Conservation (phyloP, 2,888 invertebrate genomes). For the Serrognathus titanus region DNA sequence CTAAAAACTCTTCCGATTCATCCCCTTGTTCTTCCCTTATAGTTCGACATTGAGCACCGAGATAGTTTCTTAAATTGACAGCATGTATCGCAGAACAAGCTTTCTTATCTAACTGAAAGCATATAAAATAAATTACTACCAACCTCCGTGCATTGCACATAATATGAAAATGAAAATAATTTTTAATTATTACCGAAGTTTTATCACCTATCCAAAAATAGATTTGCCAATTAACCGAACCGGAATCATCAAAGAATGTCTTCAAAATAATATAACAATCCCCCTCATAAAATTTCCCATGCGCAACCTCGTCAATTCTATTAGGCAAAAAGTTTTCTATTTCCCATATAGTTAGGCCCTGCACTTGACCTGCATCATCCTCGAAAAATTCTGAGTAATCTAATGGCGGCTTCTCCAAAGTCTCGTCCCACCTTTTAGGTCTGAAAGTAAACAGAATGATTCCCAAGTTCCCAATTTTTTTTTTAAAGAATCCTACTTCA, state of each 20-base stretch:
- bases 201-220: conserved; percentile 99
- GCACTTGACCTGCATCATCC: conserved; percentile 88
- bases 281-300: conserved; percentile 98
- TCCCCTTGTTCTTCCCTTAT: conserved; percentile 96
- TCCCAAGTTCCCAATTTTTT: neutral
- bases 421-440: conserved; percentile 95
- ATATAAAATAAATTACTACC: no score
- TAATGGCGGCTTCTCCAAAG: conserved; percentile 88
- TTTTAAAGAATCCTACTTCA: conserved; percentile 57
- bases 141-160: no score
- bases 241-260: conserved; percentile 78
- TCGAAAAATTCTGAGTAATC: conserved; percentile 98
- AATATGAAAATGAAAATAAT: neutral
- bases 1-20: conserved; percentile 93
- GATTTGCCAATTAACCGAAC: conserved; percentile 89
- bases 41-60: conserved; percentile 92
- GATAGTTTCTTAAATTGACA: conserved; percentile 92
- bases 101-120: conserved; percentile 78
- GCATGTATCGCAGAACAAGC: conserved; percentile 98
- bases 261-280: conserved; percentile 97
- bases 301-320: conserved; percentile 86
- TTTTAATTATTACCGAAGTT: conserved; percentile 69
- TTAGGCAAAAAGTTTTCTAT: conserved; percentile 99
- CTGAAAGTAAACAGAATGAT: conserved; percentile 48
- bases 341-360: conserved; percentile 95